These are phyloP conservation scores for Heteropelma amictum DNA, from an alignment of 2,888 invertebrate species.

Conservation along the genomic window DNA sequence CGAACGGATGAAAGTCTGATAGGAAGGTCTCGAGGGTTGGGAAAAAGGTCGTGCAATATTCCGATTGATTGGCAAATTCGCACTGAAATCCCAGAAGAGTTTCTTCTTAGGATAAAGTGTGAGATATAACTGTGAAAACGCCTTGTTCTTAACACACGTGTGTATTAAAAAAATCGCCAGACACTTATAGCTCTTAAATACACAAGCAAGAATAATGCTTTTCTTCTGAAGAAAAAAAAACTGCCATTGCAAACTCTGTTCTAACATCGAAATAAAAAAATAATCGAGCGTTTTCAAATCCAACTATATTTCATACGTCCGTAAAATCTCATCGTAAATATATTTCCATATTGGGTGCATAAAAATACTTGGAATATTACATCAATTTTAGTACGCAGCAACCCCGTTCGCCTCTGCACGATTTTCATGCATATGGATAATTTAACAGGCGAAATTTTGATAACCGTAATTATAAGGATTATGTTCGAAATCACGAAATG, in stretches of 20 bases:
- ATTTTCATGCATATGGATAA: too few species aligned
- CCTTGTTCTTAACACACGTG: conserved; percentile 8
- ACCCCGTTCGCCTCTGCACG: too few species aligned
- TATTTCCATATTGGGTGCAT: neutral
- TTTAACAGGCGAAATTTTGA: neutral
- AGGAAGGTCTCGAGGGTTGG: conserved; percentile 6
- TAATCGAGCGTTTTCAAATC: neutral
- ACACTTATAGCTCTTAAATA: neutral
- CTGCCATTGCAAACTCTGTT: too few species aligned
- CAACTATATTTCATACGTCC: conserved; percentile 11
- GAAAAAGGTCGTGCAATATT: conserved; percentile 8
- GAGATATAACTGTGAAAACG: conserved; percentile 12
- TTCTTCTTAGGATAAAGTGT: conserved; percentile 3
- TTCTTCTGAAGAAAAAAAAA: too few species aligned
- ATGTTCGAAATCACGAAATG: conserved; percentile 3
- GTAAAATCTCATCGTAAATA: conserved; percentile 5
- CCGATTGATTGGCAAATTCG: conserved; percentile 42
- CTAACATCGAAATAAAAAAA: too few species aligned
- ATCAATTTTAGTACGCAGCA: neutral
- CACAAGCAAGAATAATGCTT: neutral
- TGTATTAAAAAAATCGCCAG: neutral
- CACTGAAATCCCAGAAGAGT: conserved; percentile 20
- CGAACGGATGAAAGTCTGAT: conserved; percentile 14
- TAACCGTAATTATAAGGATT: neutral
- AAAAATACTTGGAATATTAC: too few species aligned